Percentiles rank a stretch among this genome's conserved stretches.
Evolutionary conservation across 2,888 invertebrate species (phyloP).

Genomic region (Drosophila ustulata): DNA sequence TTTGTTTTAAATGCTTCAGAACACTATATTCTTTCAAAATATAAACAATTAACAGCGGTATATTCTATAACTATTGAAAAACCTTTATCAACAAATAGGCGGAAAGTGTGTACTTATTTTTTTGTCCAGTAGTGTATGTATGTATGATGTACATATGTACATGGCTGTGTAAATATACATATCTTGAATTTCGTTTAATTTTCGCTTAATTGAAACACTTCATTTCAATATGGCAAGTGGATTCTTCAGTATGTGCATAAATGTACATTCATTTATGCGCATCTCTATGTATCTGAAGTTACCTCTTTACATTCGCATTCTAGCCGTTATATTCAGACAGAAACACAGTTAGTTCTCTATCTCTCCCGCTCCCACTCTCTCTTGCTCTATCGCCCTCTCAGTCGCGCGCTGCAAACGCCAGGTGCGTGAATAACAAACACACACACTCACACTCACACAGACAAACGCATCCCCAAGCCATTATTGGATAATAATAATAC

Average conservation of each 20-base stretch:
- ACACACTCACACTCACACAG: constrained; percentile 21
- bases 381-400: constrained; percentile 1
- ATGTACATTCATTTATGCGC: neutral
- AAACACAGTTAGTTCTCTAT: constrained; percentile 5
- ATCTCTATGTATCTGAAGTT: neutral
- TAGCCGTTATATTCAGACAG: neutral
- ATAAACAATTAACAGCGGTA: no score
- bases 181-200: constrained; percentile 39
- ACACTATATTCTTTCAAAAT: no score
- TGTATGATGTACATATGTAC: constrained; percentile 3
- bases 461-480: constrained; percentile 42
- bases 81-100: no score
- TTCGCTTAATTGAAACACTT: constrained; percentile 30
- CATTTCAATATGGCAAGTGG: constrained; percentile 33
- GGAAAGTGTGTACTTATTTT: no score
- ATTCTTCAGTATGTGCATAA: constrained; percentile 1
- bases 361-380: neutral
- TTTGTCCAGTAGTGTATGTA: no score
- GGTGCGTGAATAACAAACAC: constrained; percentile 38
- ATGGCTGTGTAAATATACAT: constrained; percentile 8
- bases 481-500: constrained; percentile 53
- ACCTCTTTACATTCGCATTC: neutral
- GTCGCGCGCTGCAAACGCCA: constrained; percentile 24
- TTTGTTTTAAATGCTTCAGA: no score
- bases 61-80: no score